phyloP scores from a whole-genome alignment of 2,113 vertebrate species.

The Hucho hucho region DNA sequence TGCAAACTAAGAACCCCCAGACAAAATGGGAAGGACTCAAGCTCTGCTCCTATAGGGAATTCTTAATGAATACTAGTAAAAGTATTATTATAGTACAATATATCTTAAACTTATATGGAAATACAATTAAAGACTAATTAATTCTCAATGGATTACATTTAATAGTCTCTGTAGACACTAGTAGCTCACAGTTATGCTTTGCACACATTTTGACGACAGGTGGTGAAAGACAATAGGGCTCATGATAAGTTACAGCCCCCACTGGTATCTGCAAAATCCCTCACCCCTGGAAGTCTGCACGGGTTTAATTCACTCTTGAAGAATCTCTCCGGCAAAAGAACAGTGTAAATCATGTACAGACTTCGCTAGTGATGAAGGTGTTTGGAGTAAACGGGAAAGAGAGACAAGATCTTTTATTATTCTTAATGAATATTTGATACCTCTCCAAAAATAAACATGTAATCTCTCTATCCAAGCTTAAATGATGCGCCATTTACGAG shows the following conservation, averaged over 20 bases:
- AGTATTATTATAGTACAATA: too few relatives aligned
- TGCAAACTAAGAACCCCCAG: slow-evolving; percentile 55
- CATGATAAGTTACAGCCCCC: neutral
- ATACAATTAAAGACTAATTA: neutral
- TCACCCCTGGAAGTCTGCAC: neutral
- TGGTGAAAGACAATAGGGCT: neutral
- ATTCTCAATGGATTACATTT: neutral
- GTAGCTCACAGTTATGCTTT: neutral
- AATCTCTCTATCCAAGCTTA: neutral
- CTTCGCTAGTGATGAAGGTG: too few relatives aligned
- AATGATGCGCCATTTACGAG: slow-evolving; percentile 10
- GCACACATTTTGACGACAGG: neutral
- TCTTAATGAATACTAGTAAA: neutral
- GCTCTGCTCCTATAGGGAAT: neutral
- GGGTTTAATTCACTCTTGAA: too few relatives aligned
- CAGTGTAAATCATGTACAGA: too few relatives aligned
- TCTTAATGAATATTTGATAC: slow-evolving; percentile 36
- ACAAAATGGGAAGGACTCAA: slow-evolving; percentile 31
- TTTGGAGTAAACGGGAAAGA: neutral
- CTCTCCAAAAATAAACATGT: neutral
- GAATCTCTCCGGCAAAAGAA: too few relatives aligned
- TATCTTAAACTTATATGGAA: neutral
- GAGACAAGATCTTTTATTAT: slow-evolving; percentile 29
- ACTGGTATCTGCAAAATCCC: neutral
- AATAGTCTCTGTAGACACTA: neutral